Evolutionary conservation across 1,140 invertebrate species (phyloP), one percentile per base, ranked within the genome.

Genomic region (Lepidotrigona ventralis): DNA sequence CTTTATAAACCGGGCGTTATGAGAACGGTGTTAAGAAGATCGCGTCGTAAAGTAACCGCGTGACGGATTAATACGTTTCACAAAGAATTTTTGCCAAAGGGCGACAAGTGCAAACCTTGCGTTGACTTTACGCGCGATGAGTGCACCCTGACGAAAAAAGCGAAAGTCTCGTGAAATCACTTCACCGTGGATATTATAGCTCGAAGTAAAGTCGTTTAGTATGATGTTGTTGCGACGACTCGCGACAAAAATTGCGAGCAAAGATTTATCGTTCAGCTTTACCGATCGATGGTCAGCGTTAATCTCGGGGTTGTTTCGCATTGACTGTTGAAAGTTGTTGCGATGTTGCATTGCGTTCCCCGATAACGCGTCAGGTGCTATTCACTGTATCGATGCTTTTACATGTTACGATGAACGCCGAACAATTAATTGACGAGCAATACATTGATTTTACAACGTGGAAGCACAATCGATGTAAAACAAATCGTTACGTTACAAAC

Each of bases 141-240:
- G n/a, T n/a, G n/a, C n/a, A n/a, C n/a, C 75, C 75, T 69, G 39
- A 76, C 63, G 46, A 79, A 89, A 89, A 88, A 84, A 46, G 33
- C 81, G 54, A 76, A 83, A 79, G 72, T 15, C 81, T 46, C 70
- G 76, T 88, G 79, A 89, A 90, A 90, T 90, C 74, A 88, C 81
- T 88, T 89, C 69, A 58, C 29, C 63, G 68, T 68, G 82, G 72
- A 79, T 82, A 83, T 90, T 83, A 87, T 29, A 78, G 63, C 33
- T 68, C 60, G 81, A 89, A 84, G 86, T 85, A 84, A 86, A 83
- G 87, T 89, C 85, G 80, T 87, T 86, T 75, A 63, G 69, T 29
- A 79, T 85, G 84, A 89, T 81, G 79, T 51, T 63, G 74, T 33
- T 69, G 75, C 90, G 89, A 90, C 87, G 83, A 90, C 76, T 87